These are phyloP conservation scores for Marcusenius ussheri DNA, from an alignment of 2,113 vertebrate genomes.

Conservation along the genomic window DNA sequence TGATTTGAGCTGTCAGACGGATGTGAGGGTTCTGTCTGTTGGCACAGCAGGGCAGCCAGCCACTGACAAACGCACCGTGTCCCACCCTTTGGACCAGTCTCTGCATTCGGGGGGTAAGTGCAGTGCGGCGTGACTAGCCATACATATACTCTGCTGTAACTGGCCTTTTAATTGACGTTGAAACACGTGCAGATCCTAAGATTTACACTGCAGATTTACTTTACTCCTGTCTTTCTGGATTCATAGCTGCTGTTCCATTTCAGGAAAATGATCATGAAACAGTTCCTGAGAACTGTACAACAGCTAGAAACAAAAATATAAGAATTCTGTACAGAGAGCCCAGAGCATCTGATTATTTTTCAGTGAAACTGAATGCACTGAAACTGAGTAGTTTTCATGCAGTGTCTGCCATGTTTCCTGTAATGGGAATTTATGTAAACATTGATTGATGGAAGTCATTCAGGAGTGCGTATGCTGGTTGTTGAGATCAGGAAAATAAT, in stretches of 20 bases:
- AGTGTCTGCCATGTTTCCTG: background rate
- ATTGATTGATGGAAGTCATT: slow-evolving; percentile 4
- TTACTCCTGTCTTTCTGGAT: background rate
- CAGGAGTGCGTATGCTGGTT: background rate
- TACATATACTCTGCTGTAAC: background rate
- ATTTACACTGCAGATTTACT: background rate
- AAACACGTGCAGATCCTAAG: background rate
- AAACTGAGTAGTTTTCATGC: background rate
- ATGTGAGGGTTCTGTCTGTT: background rate
- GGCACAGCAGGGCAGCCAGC: too few species aligned
- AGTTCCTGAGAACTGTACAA: background rate
- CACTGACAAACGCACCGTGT: background rate
- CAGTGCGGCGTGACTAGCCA: background rate
- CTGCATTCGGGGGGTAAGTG: background rate
- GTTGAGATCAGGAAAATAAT: background rate
- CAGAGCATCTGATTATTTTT: background rate
- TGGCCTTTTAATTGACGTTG: background rate
- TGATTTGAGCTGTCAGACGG: background rate
- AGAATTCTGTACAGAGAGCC: background rate
- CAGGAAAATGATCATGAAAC: background rate
- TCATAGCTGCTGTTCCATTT: background rate
- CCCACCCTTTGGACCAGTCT: background rate
- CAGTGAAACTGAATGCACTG: background rate
- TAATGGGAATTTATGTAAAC: background rate
- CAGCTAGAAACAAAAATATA: background rate